phyloP scores from a whole-genome alignment of 1,140 invertebrate species.

The Spodoptera frugiperda region DNA sequence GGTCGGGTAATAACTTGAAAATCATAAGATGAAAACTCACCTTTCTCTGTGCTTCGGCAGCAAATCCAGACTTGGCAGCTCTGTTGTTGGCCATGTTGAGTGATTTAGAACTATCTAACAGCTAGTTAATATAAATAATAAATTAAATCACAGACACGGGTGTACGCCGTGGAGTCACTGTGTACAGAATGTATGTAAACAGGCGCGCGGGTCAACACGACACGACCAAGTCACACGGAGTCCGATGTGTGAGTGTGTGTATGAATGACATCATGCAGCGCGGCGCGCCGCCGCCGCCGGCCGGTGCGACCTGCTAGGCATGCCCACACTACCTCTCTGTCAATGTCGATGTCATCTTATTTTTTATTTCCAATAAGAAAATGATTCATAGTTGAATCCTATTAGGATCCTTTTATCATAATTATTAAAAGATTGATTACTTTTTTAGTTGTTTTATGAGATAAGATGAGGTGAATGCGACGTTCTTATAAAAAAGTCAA shows the following conservation, averaged over 20 bases:
- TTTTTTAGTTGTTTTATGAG: no score
- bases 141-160: slow-evolving; percentile 82
- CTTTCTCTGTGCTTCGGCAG: slow-evolving; percentile 96
- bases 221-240: slow-evolving; percentile 57
- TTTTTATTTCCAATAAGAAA: not conserved
- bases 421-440: no score
- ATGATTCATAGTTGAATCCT: no score
- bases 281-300: slow-evolving; percentile 51
- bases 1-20: slow-evolving; percentile 49
- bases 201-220: slow-evolving; percentile 69
- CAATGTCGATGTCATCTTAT: slow-evolving; percentile 52
- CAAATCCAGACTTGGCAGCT: slow-evolving; percentile 97
- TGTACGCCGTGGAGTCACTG: slow-evolving; percentile 73
- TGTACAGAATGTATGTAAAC: slow-evolving; percentile 75
- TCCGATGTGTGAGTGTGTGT: slow-evolving; percentile 74
- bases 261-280: slow-evolving; percentile 83
- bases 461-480: no score
- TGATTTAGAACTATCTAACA: slow-evolving; percentile 67
- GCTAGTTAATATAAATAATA: slow-evolving; percentile 76
- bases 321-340: slow-evolving; percentile 12
- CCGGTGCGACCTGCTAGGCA: slow-evolving; percentile 42
- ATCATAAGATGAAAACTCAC: slow-evolving; percentile 86
- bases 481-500: no score
- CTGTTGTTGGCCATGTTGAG: slow-evolving; percentile 93
- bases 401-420: no score